Conservation (phyloP, 2,113 vertebrate species). For the Notarius quadriscutis region DNA sequence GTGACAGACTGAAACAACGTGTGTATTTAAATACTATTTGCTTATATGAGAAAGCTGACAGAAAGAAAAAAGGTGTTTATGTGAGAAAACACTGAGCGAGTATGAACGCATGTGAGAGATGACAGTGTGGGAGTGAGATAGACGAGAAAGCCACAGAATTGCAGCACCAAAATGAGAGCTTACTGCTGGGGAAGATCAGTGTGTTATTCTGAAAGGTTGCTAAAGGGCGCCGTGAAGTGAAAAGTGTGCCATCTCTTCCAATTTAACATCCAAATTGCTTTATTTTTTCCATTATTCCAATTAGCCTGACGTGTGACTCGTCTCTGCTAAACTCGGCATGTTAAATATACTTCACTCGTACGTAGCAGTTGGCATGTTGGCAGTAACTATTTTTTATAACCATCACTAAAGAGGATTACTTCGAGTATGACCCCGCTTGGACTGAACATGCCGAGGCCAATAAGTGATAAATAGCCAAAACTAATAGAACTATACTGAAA, state of each 20-base stretch:
- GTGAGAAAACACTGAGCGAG: constrained; percentile 24
- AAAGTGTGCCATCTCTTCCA: constrained; percentile 29
- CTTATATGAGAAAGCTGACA: constrained; percentile 14
- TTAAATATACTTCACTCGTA: constrained; percentile 17
- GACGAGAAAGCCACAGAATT: constrained; percentile 14
- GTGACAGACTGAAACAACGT: background rate
- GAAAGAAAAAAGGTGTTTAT: constrained; percentile 1
- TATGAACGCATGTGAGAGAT: constrained; percentile 9
- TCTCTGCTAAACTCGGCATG: constrained; percentile 20
- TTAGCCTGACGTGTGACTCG: constrained; percentile 13
- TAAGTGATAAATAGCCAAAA: constrained; percentile 1
- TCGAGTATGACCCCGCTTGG: constrained; percentile 4
- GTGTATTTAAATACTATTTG: background rate
- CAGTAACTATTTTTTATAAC: constrained; percentile 40
- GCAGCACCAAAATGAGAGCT: constrained; percentile 25
- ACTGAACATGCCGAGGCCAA: background rate
- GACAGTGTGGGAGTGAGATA: constrained; percentile 26
- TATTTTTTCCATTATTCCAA: constrained; percentile 43
- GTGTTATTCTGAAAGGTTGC: constrained; percentile 26
- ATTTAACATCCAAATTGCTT: constrained; percentile 33
- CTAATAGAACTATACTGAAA: background rate
- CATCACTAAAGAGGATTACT: constrained; percentile 29
- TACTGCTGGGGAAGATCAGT: constrained; percentile 23
- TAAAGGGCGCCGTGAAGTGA: constrained; percentile 21
- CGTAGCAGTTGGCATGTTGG: background rate